These are phyloP conservation scores for Fragum fragum DNA, from an alignment of 2,888 invertebrate genomes.

Conservation along the genomic window DNA sequence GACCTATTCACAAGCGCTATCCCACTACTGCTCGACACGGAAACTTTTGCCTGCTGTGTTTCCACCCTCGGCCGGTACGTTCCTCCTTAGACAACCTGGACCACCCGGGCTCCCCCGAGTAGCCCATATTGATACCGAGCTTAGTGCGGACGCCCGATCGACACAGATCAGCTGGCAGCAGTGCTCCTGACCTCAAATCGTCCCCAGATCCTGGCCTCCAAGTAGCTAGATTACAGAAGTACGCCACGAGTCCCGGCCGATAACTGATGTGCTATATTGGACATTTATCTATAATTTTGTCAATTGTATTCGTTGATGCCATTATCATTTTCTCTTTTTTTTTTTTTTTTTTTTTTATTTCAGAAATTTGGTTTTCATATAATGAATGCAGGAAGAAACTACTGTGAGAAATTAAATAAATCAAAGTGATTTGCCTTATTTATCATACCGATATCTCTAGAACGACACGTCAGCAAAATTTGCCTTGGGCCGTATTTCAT, in stretches of 20 bases:
- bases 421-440: too few relatives aligned
- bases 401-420: too few relatives aligned
- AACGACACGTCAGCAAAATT: too few relatives aligned
- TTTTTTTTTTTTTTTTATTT: too few relatives aligned
- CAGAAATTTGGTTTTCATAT: too few relatives aligned
- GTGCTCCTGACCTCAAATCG: conserved; percentile 96
- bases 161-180: conserved; percentile 91
- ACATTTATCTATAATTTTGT: conserved; percentile 16
- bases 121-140: conserved; percentile 98
- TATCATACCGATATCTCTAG: too few relatives aligned
- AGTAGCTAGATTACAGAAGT: conserved; percentile 99
- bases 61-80: conserved; percentile 91
- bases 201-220: conserved; percentile 96
- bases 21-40: conserved; percentile 99
- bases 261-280: not conserved
- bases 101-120: conserved; percentile 93
- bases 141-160: conserved; percentile 96
- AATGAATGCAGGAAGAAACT: too few relatives aligned
- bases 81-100: conserved; percentile 98
- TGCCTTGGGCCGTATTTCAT: too few relatives aligned
- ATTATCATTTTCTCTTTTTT: too few relatives aligned
- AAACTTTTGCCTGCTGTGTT: conserved; percentile 98
- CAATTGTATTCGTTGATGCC: too few relatives aligned
- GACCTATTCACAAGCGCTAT: conserved; percentile 88
- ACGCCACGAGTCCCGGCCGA: conserved; percentile 96